phyloP scores from a whole-genome alignment of 30 jellyfish, hydroid and myxozoan genomes.

The Aurelia sp. region DNA sequence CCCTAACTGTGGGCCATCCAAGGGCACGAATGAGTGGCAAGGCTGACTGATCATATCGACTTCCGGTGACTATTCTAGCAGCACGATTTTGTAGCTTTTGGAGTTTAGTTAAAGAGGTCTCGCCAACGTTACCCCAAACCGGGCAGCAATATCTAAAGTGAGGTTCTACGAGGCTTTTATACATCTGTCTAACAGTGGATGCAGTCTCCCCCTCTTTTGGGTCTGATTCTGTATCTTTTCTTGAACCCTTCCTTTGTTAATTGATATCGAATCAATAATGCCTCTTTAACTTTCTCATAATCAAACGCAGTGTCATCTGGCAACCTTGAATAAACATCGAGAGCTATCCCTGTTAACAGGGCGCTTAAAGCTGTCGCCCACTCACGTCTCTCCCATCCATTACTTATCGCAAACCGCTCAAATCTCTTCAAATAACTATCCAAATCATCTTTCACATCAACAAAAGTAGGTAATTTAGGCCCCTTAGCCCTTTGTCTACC shows the following conservation, averaged over 20 bases:
- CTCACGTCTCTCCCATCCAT: slow-evolving; percentile 49
- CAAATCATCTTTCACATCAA: slow-evolving; percentile 50
- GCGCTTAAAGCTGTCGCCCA: slow-evolving; percentile 64
- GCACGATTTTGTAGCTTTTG: no score
- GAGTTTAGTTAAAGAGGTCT: no score
- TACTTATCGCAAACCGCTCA: slow-evolving; percentile 66
- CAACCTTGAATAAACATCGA: slow-evolving; percentile 45
- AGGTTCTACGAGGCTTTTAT: no score
- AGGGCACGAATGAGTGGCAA: no score
- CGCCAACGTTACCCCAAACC: no score
- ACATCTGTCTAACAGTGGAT: no score
- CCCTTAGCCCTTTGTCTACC: no score
- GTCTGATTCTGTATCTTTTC: slow-evolving; percentile 43
- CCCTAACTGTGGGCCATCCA: no score
- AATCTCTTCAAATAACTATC: slow-evolving; percentile 69
- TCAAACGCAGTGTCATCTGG: slow-evolving; percentile 48
- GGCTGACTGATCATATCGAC: no score
- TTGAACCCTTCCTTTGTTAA: slow-evolving; percentile 55
- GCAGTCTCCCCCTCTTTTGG: slow-evolving; percentile 74
- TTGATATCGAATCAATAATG: slow-evolving; percentile 46
- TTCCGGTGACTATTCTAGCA: no score
- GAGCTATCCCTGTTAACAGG: slow-evolving; percentile 51
- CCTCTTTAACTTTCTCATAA: slow-evolving; percentile 55
- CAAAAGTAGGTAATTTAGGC: no score
- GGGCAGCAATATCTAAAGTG: no score